Conservation (phyloP, 2,888 invertebrate genomes). For the Tipula unca region DNA sequence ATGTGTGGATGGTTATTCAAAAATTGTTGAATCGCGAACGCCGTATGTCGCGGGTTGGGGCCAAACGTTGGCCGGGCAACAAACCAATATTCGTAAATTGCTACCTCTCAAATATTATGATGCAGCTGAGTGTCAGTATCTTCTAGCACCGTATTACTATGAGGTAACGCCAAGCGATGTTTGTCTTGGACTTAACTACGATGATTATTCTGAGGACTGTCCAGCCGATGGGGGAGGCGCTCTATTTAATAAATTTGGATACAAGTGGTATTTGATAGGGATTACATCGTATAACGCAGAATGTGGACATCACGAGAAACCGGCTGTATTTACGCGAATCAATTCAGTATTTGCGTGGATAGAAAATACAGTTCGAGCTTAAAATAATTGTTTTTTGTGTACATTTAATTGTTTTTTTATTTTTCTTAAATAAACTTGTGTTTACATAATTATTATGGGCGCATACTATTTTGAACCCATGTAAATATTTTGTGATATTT, state of each 20-base stretch:
- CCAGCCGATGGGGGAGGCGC: neutral
- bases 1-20: neutral
- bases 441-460: neutral
- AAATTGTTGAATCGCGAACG: neutral
- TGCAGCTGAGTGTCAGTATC: neutral
- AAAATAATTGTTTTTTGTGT: neutral
- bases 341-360: neutral
- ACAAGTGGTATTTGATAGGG: neutral
- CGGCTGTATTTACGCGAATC: neutral
- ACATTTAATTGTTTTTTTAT: neutral
- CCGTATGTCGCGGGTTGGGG: neutral
- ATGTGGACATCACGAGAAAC: neutral
- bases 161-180: neutral
- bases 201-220: neutral
- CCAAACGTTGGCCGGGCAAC: neutral
- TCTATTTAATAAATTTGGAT: neutral
- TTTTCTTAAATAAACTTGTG: too few species aligned
- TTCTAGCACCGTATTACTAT: neutral
- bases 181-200: neutral
- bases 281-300: neutral
- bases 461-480: neutral
- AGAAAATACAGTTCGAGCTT: neutral
- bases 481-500: neutral
- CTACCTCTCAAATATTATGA: neutral
- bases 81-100: neutral